Conservation (phyloP, 2,888 invertebrate genomes). For the Lypha dubia region DNA sequence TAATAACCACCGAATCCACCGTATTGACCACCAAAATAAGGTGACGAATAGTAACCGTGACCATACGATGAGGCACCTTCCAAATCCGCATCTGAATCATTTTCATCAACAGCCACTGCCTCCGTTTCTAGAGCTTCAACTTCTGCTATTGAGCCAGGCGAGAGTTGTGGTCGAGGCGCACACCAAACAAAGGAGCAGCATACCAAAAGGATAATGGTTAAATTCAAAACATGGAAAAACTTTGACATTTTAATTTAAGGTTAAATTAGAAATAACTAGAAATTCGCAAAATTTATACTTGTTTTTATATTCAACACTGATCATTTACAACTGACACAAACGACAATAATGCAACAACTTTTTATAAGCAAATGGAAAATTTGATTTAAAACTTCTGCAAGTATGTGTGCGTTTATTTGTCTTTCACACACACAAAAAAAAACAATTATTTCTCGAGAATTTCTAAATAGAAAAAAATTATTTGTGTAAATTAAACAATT, state of each 20-base stretch:
- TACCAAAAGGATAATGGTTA: constrained; percentile 59
- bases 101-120: constrained; percentile 73
- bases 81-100: constrained; percentile 77
- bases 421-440: constrained; percentile 13
- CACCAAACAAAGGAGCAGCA: constrained; percentile 65
- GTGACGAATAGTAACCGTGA: constrained; percentile 81
- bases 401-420: constrained; percentile 38
- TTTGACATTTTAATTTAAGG: constrained; percentile 75
- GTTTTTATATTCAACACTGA: constrained; percentile 73
- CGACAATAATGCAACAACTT: constrained; percentile 75
- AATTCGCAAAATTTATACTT: constrained; percentile 9
- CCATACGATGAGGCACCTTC: constrained; percentile 80
- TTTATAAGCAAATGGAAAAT: constrained; percentile 75
- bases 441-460: not conserved
- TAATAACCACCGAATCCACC: constrained; percentile 74
- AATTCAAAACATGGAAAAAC: constrained; percentile 49
- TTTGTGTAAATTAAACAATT: constrained; percentile 57
- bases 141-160: constrained; percentile 55
- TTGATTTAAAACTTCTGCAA: constrained; percentile 36
- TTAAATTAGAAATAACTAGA: not conserved
- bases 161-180: constrained; percentile 75
- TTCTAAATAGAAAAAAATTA: constrained; percentile 9
- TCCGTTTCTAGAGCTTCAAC: constrained; percentile 76
- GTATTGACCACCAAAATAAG: constrained; percentile 77
- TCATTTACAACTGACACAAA: constrained; percentile 78